These are phyloP conservation scores for Eupeodes latifasciatus DNA, from an alignment of 2,888 invertebrate species.

Conservation along the genomic window DNA sequence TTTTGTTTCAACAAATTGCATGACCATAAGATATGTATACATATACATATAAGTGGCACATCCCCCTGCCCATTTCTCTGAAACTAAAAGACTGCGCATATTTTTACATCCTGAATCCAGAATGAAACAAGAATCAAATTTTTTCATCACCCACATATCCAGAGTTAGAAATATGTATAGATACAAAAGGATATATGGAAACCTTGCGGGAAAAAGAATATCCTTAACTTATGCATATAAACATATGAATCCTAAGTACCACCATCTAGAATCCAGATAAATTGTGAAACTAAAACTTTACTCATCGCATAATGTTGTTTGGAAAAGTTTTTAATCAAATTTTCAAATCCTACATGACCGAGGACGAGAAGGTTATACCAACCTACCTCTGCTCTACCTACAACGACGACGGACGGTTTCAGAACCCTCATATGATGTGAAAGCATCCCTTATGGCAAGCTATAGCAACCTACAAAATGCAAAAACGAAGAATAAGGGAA, in stretches of 20 bases:
- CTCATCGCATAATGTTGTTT: slow-evolving; percentile 38
- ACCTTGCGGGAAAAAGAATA: background rate
- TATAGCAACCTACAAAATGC: background rate
- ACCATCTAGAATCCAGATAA: background rate
- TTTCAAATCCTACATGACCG: slow-evolving; percentile 47
- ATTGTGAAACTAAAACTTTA: slow-evolving; percentile 42
- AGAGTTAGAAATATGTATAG: too few species aligned
- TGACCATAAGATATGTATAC: background rate
- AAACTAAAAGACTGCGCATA: background rate
- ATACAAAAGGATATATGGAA: background rate
- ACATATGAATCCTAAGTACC: slow-evolving; percentile 50
- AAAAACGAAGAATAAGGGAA: background rate
- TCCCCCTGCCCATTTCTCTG: background rate
- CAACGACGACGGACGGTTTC: too few species aligned
- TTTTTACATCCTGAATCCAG: background rate
- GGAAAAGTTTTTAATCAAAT: slow-evolving; percentile 71
- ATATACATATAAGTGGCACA: too few species aligned
- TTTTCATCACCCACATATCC: background rate
- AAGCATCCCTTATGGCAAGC: background rate
- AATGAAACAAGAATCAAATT: background rate
- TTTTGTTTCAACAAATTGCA: slow-evolving; percentile 33
- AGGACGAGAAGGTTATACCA: background rate
- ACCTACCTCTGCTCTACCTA: too few species aligned
- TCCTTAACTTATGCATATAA: slow-evolving; percentile 34
- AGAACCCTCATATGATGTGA: too few species aligned